Evolutionary conservation across 2,888 invertebrate genomes (phyloP).

Genomic region (Thysanoteuthis rhombus): DNA sequence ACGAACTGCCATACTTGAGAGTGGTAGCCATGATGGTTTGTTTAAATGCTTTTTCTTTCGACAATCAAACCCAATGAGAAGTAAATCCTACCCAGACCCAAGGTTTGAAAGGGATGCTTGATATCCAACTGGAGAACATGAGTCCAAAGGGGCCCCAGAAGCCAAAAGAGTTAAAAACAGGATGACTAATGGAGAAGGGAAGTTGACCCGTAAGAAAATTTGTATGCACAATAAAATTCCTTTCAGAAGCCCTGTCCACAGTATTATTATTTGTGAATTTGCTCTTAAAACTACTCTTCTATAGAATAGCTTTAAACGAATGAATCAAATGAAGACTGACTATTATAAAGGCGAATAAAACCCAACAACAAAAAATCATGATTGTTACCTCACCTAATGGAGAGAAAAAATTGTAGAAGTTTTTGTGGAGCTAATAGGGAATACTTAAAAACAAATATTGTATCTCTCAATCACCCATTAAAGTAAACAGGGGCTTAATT

Average conservation of each 20-base stretch:
- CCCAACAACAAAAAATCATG: neutral
- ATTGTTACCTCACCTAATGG: neutral
- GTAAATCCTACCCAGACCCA: no score
- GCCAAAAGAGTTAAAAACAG: no score
- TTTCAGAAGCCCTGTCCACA: neutral
- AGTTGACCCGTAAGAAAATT: neutral
- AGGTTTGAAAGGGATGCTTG: no score
- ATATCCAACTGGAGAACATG: no score
- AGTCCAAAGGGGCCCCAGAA: no score
- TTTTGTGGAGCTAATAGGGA: neutral
- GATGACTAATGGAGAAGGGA: no score
- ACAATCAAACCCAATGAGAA: no score
- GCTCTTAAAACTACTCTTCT: neutral
- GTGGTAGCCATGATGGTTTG: no score
- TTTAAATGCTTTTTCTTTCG: no score
- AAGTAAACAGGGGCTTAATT: neutral
- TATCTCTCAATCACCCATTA: neutral
- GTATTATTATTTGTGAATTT: neutral
- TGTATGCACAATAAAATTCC: neutral
- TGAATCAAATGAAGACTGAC: neutral
- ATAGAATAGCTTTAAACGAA: neutral
- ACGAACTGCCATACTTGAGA: no score
- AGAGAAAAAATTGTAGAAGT: neutral
- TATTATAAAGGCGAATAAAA: neutral
- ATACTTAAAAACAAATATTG: neutral